These are phyloP conservation scores for Petrophora chlorosata DNA, from an alignment of 2,888 invertebrate species.

Conservation along the genomic window DNA sequence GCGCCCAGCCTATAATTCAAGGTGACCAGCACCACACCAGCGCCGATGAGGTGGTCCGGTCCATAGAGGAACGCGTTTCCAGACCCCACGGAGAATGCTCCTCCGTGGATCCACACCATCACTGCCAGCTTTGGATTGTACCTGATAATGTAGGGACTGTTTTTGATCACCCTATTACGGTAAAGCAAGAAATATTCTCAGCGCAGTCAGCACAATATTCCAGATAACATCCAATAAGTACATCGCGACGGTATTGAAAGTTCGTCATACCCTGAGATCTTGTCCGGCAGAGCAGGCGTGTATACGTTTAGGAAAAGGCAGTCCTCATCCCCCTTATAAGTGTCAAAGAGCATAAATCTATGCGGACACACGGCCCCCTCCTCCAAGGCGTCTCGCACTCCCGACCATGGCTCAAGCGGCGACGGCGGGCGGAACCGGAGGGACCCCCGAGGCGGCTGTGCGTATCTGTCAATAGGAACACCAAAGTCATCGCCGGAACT, in stretches of 20 bases:
- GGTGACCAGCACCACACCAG: constrained; percentile 85
- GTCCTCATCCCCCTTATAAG: constrained; percentile 86
- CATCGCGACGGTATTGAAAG: background rate
- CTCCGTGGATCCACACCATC: constrained; percentile 87
- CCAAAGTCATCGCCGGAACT: background rate
- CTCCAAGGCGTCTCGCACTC: constrained; percentile 86
- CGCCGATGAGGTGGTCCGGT: constrained; percentile 84
- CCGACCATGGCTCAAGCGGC: constrained; percentile 85
- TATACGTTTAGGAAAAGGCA: constrained; percentile 89
- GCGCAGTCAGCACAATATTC: background rate
- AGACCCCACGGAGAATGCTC: constrained; percentile 85
- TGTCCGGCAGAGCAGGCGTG: constrained; percentile 83
- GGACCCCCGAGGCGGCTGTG: constrained; percentile 74
- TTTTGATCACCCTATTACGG: too few relatives aligned
- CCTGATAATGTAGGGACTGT: too few relatives aligned
- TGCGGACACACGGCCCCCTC: constrained; percentile 89
- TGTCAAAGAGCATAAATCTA: constrained; percentile 86
- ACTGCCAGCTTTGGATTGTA: constrained; percentile 84
- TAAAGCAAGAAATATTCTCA: background rate
- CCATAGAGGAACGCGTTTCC: constrained; percentile 86
- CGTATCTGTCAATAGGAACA: constrained; percentile 55
- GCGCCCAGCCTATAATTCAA: constrained; percentile 86
- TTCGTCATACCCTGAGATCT: constrained; percentile 63
- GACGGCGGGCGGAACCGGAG: constrained; percentile 84
- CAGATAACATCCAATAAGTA: background rate